Evolutionary conservation across 1,140 invertebrate genomes (phyloP), one percentile per base, ranked within the genome.

Genomic region (Reticulitermes speratus): DNA sequence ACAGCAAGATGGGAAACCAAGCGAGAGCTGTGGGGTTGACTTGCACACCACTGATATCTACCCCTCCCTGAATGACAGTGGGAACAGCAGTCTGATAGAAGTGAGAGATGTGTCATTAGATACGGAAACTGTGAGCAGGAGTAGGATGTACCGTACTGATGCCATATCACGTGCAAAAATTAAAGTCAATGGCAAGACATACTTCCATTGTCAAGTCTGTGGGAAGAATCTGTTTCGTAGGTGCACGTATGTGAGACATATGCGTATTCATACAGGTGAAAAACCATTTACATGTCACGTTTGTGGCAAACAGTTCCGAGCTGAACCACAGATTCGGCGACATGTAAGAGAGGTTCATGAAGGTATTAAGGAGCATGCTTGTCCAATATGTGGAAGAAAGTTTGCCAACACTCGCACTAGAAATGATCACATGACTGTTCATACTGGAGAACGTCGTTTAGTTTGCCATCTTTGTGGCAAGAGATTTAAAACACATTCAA

Each of bases 221-320:
- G 16, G 69, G 14, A 65, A 38, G 16, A 48, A 44, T 48, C 85
- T 84, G 25, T 45, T 48, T 55, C 38, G 69, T 52, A 87, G 45
- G 32, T 86, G 86, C 59, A 86, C 84, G 59, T n/a, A 83, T n/a
- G 30, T 83, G 44, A 89, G 89, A 19, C 93, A 93, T 87, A 92
- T 94, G 88, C 91, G 93, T 0, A 94, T 93, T 87, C 94, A 95
- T 88, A 94, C 94, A 0, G 94, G 95, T 3, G 95, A 96, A 89
- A 90, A 94, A 83, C 95, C 95, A 1, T 95, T 92, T 81, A 91
- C 92, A 30, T 93, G 92, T 86, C 91, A 91, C 1, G 87, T 92
- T 8, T 93, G 93, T 86, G 92, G 92, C 16, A 93, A 93, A 86
- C 91, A 92, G 84, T 94, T 94, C 87, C 91, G 90, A 3, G 87